Evolutionary conservation across 2,888 invertebrate species (phyloP).

Genomic region (Helobdella robusta): DNA sequence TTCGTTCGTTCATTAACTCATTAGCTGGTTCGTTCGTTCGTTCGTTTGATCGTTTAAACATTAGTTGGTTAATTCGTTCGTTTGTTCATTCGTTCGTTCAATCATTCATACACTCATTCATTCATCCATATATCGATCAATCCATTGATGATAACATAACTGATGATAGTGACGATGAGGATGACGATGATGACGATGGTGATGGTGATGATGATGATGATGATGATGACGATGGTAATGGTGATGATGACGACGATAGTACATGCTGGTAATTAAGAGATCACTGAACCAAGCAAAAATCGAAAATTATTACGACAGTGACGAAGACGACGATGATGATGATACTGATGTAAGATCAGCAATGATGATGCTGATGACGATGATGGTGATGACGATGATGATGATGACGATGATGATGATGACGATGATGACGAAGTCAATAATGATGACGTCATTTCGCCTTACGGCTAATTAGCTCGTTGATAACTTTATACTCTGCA

Average conservation of each 20-base stretch:
- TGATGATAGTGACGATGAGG: neutral
- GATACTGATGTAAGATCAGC: conserved; percentile 3
- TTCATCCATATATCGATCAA: no score
- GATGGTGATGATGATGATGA: conserved; percentile 7
- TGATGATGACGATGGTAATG: conserved; percentile 5
- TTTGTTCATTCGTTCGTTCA: no score
- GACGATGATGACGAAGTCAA: neutral
- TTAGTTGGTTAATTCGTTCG: no score
- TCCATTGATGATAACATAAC: neutral
- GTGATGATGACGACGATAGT: neutral
- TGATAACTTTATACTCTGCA: no score
- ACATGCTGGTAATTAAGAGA: neutral
- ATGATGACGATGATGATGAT: neutral
- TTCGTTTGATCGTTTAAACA: no score
- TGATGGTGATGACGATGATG: neutral
- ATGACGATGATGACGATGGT: neutral
- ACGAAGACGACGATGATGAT: neutral
- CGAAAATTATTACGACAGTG: neutral
- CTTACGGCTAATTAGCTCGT: no score
- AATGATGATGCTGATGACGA: neutral
- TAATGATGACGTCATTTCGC: no score
- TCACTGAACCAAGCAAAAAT: neutral
- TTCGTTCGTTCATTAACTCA: no score
- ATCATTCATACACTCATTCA: no score
- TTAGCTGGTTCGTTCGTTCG: no score